Base-by-base conservation (phyloP, 2,113 vertebrate genomes). In the Amblyornis subalaris region DNA sequence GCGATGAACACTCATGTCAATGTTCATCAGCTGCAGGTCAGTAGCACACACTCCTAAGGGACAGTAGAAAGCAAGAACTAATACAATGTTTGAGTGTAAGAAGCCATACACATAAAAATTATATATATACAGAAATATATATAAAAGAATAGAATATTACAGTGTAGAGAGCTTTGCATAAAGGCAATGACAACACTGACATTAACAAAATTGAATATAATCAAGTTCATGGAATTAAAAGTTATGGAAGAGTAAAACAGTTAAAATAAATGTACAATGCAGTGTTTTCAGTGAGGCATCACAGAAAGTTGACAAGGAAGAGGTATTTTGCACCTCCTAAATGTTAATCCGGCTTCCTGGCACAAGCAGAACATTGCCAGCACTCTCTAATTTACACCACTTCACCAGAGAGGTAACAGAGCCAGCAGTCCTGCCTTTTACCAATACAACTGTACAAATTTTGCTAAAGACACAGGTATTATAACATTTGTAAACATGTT, bases 1-100 rank as follows among this genome's bases (percentile, higher is more conserved):
- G 20, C 21, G 38, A 80, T 28, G 10, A 86, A 70, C 35, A 15
- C 26, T 65, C 26, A 24, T 0, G 4, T 48, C 67, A 48, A 1
- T 8, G 17, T n/a, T 81, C 65, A 90, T 51, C 53, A 88, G 40
- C 53, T 88, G 60, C 69, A 89, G 55, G 31, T 57, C 83, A 87
- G 36, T 18, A 84, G 45, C 35, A 76, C 26, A 61, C 20, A 42
- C 3, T 74, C 24, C 20, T 45, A 72, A 64, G 53, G 8, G n/a
- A 61, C 6, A 18, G 9, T 3, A 79, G 18, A 84, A 71, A 64
- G 9, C 33, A 87, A 57, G 35, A 84, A 50, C 33, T 42, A 29
- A 23, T 64, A 0, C 50, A 88, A 36, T 28, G 13, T 29, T 53
- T 61, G 14, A 66, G 87, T 29, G 10, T 3, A 67, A 72, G 60